Base-by-base conservation (phyloP, 2,113 vertebrate species). In the Atractosteus spatula region DNA sequence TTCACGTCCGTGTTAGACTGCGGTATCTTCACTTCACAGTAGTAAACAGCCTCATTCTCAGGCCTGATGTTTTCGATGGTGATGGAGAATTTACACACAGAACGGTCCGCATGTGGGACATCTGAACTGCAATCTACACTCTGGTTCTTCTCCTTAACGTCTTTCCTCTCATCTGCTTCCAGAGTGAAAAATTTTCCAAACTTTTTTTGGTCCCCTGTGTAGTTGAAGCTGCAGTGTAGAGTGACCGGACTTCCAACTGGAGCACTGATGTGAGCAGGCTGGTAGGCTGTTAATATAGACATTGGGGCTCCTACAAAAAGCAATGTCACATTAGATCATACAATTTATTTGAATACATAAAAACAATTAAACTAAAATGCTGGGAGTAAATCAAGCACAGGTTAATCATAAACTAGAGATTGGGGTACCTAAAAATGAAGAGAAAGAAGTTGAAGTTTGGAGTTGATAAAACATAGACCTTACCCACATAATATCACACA, bases 11-110 rank as follows among this genome's bases (percentile, higher is more conserved):
- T 14, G 56, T 13, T 59, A 14, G 11, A 59, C 56, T 13, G 29
- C 13, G 56, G 56, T 59, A 59, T 59, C 56, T 59, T 59, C 56
- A 59, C 56, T 59, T 59, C 56, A 59, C 56, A 59, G 56, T 59
- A 59, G 12, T 59, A 59, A 8, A 59, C 56, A 8, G 3, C 3
- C n/a, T 59, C n/a, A 59, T n/a, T 59, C 56, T 59, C 56, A 12
- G n/a, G 11, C 13, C 11, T 59, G 56, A 59, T 59, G n/a, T 59
- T 59, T 59, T 4, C 12, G 13, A 3, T 59, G 56, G 12, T 59
- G 56, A n/a, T 11, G 4, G 56, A 59, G 3, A 59, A 12, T n/a
- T 4, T 59, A 13, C 56, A 59, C n/a, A n/a, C n/a, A n/a, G 2
- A 4, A 11, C 56, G 7, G n/a, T 12, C 3, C 3, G n/a, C 3